Conservation (phyloP, 2,797 vertebrate species). For the Oreochromis grahami region DNA sequence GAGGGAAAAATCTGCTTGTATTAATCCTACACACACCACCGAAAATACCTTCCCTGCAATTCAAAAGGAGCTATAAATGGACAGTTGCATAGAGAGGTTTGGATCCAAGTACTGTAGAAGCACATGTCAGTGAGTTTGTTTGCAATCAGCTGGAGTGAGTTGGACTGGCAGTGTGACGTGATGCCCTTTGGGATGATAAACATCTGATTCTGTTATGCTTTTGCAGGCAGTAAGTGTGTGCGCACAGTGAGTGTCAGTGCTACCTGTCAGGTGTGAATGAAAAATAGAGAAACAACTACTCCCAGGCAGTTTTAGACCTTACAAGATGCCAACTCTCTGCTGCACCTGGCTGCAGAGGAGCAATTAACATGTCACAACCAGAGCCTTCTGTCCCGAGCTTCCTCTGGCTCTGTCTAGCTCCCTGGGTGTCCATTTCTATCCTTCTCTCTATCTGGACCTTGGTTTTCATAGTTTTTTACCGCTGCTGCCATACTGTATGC, state of each 20-base stretch:
- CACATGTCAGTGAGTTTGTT: conserved; percentile 12
- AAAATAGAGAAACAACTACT: conserved; percentile 32
- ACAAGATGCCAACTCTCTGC: conserved; percentile 39
- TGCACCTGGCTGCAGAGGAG: conserved; percentile 43
- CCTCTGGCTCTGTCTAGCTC: not conserved
- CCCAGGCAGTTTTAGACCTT: conserved; percentile 18
- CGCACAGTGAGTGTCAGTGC: conserved; percentile 14
- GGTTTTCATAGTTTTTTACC: not conserved
- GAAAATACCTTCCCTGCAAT: not conserved
- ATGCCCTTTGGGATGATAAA: conserved; percentile 46
- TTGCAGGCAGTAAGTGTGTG: conserved; percentile 1
- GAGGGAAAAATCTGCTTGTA: not conserved
- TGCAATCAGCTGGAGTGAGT: conserved; percentile 19
- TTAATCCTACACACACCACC: not conserved
- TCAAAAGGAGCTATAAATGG: not conserved
- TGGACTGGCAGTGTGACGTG: conserved; percentile 14
- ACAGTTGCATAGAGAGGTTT: conserved; percentile 1
- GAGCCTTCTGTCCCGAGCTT: conserved; percentile 15
- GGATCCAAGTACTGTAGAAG: not conserved
- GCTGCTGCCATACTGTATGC: not conserved
- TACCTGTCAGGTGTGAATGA: conserved; percentile 37
- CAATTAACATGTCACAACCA: conserved; percentile 73
- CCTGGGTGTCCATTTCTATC: conserved; percentile 11
- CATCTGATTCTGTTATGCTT: conserved; percentile 26
- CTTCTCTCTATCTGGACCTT: not conserved